Conservation (phyloP, 2,113 vertebrate species). For the Bostrychus sinensis region DNA sequence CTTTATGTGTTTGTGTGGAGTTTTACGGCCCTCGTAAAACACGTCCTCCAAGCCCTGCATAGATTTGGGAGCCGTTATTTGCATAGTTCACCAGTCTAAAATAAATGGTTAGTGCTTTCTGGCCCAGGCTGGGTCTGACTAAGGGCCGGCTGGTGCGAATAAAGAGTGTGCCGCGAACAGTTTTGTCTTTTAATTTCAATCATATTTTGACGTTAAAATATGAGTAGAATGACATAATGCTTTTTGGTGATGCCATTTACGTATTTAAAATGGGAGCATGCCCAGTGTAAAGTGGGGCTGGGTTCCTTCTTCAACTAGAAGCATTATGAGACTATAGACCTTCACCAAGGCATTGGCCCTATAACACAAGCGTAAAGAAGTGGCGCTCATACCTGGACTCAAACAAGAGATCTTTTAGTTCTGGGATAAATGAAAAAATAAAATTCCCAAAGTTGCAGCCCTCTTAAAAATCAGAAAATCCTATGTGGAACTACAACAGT, state of each 20-base stretch:
- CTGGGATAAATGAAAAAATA: no score
- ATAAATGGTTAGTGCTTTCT: slow-evolving; percentile 67
- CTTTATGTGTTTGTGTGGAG: slow-evolving; percentile 80
- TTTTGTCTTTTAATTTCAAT: slow-evolving; percentile 29
- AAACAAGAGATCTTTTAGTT: no score
- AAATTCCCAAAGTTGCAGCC: no score
- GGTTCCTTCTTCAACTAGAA: no score
- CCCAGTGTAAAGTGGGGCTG: background rate
- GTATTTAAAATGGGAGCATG: slow-evolving; percentile 3
- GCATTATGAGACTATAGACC: background rate
- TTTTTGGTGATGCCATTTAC: background rate
- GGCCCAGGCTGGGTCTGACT: slow-evolving; percentile 29
- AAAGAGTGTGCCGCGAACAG: slow-evolving; percentile 28
- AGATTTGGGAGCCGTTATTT: slow-evolving; percentile 79
- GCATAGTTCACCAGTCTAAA: slow-evolving; percentile 76
- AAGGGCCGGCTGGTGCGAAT: slow-evolving; percentile 28
- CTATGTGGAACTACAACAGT: no score
- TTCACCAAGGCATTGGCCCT: background rate
- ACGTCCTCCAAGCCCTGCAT: slow-evolving; percentile 75
- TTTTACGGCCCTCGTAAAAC: slow-evolving; percentile 79
- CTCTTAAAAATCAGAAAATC: no score
- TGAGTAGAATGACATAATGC: slow-evolving; percentile 16
- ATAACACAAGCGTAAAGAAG: no score
- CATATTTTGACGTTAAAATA: slow-evolving; percentile 34
- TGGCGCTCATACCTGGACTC: no score